These are phyloP conservation scores for Copidosoma aretas DNA, from an alignment of 2,888 invertebrate genomes.

Conservation along the genomic window DNA sequence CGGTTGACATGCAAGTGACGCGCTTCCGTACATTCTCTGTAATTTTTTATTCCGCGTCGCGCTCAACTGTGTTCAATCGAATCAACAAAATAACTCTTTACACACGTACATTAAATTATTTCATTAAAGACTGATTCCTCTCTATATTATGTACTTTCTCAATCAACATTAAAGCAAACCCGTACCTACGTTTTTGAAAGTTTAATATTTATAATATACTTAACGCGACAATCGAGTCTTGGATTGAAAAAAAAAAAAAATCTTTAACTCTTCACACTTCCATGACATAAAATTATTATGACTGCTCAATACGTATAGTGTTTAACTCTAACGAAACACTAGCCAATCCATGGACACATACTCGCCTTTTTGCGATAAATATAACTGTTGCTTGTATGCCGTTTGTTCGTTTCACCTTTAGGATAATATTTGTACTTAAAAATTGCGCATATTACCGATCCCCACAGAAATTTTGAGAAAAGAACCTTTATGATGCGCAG, in stretches of 20 bases:
- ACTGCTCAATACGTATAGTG: slow-evolving; percentile 3
- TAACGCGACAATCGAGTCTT: slow-evolving; percentile 22
- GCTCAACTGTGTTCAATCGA: slow-evolving; percentile 1
- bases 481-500: slow-evolving; percentile 21
- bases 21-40: background rate
- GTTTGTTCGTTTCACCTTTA: slow-evolving; percentile 32
- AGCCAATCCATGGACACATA: slow-evolving; percentile 28
- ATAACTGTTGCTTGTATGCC: slow-evolving; percentile 33
- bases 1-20: background rate
- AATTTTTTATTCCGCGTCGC: background rate
- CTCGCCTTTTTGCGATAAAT: slow-evolving; percentile 21
- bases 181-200: background rate
- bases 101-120: slow-evolving; percentile 20
- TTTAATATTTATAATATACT: slow-evolving; percentile 2
- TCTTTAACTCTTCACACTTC: background rate
- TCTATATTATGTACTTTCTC: slow-evolving; percentile 12
- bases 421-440: slow-evolving; percentile 36
- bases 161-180: background rate
- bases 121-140: slow-evolving; percentile 37
- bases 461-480: slow-evolving; percentile 2
- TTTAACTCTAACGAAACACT: background rate
- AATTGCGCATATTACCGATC: slow-evolving; percentile 20
- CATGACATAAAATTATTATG: slow-evolving; percentile 34
- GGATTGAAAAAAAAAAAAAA: slow-evolving; percentile 4
- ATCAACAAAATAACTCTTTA: background rate